Percentiles rank a stretch among this genome's conserved stretches.
These are phyloP conservation scores for Drosophila percnosoma DNA, from an alignment of 2,888 invertebrate genomes.

Conservation along the genomic window DNA sequence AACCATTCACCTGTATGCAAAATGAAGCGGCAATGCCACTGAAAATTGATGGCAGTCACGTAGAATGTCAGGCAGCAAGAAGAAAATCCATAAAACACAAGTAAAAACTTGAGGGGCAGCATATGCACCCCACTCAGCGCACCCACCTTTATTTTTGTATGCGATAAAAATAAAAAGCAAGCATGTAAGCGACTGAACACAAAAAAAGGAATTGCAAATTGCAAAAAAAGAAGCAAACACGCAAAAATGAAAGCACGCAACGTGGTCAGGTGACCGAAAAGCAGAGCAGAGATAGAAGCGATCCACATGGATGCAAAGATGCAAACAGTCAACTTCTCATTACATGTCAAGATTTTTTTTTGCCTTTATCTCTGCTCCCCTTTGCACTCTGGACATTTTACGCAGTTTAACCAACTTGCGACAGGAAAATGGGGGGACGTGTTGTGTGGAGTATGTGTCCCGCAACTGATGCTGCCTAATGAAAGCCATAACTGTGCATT, in stretches of 20 bases:
- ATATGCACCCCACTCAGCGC: conserved; percentile 25
- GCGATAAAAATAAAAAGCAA: conserved; percentile 68
- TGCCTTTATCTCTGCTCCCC: neutral
- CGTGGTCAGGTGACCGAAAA: conserved; percentile 33
- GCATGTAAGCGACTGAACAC: conserved; percentile 23
- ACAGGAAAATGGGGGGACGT: neutral
- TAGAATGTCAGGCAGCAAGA: conserved; percentile 60
- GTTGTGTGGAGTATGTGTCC: neutral
- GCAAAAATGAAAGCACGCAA: conserved; percentile 39
- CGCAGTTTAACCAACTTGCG: conserved; percentile 57
- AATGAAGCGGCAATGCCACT: conserved; percentile 78
- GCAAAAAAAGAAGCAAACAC: conserved; percentile 27
- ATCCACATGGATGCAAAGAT: conserved; percentile 33
- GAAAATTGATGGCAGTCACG: conserved; percentile 82
- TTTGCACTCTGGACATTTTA: conserved; percentile 44
- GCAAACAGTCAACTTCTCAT: conserved; percentile 70
- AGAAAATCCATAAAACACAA: conserved; percentile 73
- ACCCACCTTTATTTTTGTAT: conserved; percentile 19
- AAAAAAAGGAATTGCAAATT: conserved; percentile 25
- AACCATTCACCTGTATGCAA: conserved; percentile 76
- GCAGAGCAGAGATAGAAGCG: conserved; percentile 5
- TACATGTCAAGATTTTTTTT: conserved; percentile 40
- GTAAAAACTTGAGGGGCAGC: conserved; percentile 51
- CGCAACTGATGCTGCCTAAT: conserved; percentile 37
- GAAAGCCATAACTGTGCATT: conserved; percentile 64